Evolutionary conservation across 2,888 invertebrate species (phyloP), one percentile per base, ranked within the genome.

Genomic region (Cheilosia urbana): DNA sequence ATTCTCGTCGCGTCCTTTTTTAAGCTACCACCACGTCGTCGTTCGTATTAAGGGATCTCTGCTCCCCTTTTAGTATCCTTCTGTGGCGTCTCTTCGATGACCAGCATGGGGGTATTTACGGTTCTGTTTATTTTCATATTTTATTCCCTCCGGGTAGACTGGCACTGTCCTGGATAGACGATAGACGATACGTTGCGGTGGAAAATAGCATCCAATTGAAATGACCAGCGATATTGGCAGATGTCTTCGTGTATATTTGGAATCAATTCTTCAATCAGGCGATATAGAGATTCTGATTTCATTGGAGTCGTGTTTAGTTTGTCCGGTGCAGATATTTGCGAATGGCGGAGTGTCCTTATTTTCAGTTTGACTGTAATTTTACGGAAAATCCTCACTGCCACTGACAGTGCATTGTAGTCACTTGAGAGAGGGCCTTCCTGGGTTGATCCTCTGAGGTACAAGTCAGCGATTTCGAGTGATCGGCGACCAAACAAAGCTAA

Each of bases 81-180:
- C 45, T 57, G 57, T 40, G 62, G 57, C 37, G 34, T 42, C 30
- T 75, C 42, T 40, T 49, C 62, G 63, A 69, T 69, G 77, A 69
- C 78, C 78, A 63, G 55, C 63, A 42, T 13, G 60, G 71, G 60
- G 34, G 40, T 58, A 65, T 75, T 57, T 77, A 72, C 60, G 57
- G 55, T 66, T 82, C 47, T 82, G 77, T 82, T 82, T 82, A 82
- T 82, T 82, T 66, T 82, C 82, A 82, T 77, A 72, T 71, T 60
- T 81, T 69, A 55, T 69, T 68, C 69, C 73, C 37, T 75, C 57
- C 55, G 17, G 9, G 27, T 3, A 3, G n/a, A 45, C 42, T 1
- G 2, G 34, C 11, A 34, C 34, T 40, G 6, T 9, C 7, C 5
- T 17, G 17, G 9, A 24, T 2, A 9, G 9, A 27, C 24, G 6